A percentile compares a stretch with the other conserved stretches of the same genome.
phyloP scores from a whole-genome alignment of 2,888 invertebrate genomes.

The Ichneumon xanthorius region DNA sequence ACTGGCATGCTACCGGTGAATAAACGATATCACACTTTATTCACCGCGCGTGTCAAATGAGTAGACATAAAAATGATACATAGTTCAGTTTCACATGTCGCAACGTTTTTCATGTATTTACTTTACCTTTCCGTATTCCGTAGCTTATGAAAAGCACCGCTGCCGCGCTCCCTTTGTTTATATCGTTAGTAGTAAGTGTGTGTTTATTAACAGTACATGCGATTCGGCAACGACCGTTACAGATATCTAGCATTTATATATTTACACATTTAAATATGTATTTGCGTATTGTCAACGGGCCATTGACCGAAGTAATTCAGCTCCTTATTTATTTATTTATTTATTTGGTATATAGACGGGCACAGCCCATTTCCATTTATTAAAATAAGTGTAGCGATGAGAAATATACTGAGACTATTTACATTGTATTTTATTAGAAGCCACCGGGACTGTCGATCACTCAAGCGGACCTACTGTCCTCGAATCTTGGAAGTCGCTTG shows the following conservation, averaged over 20 bases:
- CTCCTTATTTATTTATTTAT: no score
- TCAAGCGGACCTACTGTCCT: slow-evolving; percentile 75
- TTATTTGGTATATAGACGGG: no score
- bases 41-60: neutral
- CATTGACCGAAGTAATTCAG: no score
- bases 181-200: no score
- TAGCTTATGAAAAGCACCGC: neutral
- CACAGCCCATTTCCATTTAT: neutral
- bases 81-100: neutral
- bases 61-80: neutral
- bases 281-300: no score
- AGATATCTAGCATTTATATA: no score
- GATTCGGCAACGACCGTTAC: no score
- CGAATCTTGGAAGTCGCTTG: slow-evolving; percentile 73
- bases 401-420: neutral
- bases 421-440: slow-evolving; percentile 85
- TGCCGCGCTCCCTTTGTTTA: neutral
- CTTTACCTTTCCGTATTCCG: neutral
- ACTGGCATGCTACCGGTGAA: neutral
- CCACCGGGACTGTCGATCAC: slow-evolving; percentile 88
- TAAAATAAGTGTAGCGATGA: neutral
- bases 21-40: neutral
- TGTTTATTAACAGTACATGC: no score
- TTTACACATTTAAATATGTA: no score
- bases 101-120: neutral